A percentile compares a stretch with the other conserved stretches of the same genome.
These are phyloP conservation scores for Drosophila flavopinicola DNA, from an alignment of 2,888 invertebrate genomes.

Conservation along the genomic window DNA sequence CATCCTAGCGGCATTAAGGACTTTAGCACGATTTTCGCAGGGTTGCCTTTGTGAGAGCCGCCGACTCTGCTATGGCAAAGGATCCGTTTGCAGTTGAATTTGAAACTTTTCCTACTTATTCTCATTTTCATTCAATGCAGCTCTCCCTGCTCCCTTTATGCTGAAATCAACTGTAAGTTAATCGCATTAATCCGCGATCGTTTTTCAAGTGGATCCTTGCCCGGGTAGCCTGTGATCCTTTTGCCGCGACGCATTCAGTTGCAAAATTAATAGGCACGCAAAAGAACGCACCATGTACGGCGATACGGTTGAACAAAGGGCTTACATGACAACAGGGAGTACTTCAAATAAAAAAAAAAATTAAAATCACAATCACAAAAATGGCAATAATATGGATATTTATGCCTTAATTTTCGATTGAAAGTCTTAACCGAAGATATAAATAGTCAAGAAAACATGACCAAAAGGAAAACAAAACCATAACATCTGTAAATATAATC, in stretches of 20 bases:
- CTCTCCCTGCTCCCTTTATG: conserved; percentile 38
- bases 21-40: conserved; percentile 77
- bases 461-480: too few relatives aligned
- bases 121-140: conserved; percentile 36
- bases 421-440: not conserved
- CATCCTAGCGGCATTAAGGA: conserved; percentile 77
- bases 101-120: conserved; percentile 65
- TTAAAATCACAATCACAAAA: too few relatives aligned
- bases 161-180: conserved; percentile 82
- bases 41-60: conserved; percentile 32
- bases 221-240: conserved; percentile 33
- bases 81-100: conserved; percentile 55
- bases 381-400: too few relatives aligned
- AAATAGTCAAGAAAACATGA: too few relatives aligned
- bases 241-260: conserved; percentile 56
- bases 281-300: conserved; percentile 24
- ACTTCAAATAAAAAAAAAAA: conserved; percentile 24
- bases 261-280: conserved; percentile 56
- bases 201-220: conserved; percentile 68
- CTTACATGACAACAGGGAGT: not conserved
- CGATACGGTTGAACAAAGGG: conserved; percentile 13
- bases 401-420: not conserved
- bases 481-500: too few relatives aligned
- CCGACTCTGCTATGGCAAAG: conserved; percentile 27
- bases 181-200: conserved; percentile 80